phyloP scores from a whole-genome alignment of 2,888 invertebrate genomes.

The Ctena decussata region DNA sequence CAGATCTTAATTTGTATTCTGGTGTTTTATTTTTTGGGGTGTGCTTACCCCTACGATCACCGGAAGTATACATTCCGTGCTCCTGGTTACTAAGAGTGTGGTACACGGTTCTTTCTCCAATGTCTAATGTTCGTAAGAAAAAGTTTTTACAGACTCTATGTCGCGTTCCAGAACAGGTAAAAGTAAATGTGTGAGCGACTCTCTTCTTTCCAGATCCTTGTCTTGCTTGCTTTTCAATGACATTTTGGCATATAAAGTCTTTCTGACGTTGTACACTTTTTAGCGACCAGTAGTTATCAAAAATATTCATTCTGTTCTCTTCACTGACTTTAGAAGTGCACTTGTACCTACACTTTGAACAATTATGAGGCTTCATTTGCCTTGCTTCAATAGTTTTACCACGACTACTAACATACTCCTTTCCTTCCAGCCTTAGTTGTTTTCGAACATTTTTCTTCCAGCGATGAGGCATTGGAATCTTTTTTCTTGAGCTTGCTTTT shows the following conservation, averaged over 20 bases:
- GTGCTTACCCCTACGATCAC: too few relatives aligned
- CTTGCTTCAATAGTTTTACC: background rate
- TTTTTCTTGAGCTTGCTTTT: background rate
- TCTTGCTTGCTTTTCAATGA: background rate
- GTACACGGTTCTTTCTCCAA: too few relatives aligned
- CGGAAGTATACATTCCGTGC: too few relatives aligned
- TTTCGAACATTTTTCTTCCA: conserved; percentile 23
- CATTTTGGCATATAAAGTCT: background rate
- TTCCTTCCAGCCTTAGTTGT: conserved; percentile 5
- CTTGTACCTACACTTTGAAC: background rate
- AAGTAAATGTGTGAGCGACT: background rate
- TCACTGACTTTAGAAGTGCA: background rate
- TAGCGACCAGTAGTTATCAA: background rate
- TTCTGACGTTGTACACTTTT: background rate
- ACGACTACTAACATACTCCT: conserved; percentile 7
- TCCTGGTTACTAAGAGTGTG: too few relatives aligned
- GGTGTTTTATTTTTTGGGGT: too few relatives aligned
- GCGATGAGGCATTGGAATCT: too few relatives aligned
- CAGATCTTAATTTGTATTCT: too few relatives aligned
- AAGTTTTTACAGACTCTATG: too few relatives aligned
- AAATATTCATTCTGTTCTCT: background rate
- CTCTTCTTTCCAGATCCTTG: background rate
- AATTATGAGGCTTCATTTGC: background rate
- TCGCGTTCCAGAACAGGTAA: background rate
- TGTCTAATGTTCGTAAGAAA: too few relatives aligned